phyloP scores from a whole-genome alignment of 2,888 invertebrate species.

The Aphodius sticticus region DNA sequence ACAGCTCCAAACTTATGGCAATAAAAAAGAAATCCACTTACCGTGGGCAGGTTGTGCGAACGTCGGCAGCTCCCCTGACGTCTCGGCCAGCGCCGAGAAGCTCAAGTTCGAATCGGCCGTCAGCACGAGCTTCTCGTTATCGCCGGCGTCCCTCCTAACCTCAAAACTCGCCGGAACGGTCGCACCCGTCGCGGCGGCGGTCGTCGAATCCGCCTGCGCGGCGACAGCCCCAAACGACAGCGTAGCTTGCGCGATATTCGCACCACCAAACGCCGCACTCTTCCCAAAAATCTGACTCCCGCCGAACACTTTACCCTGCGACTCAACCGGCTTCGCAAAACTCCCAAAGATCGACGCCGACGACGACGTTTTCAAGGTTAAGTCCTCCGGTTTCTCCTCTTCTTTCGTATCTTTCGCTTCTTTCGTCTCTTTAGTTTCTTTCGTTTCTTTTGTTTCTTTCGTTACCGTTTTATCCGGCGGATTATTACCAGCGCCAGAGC shows the following conservation, averaged over 20 bases:
- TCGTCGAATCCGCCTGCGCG: slow-evolving; percentile 10
- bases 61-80: slow-evolving; percentile 39
- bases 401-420: background rate
- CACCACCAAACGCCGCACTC: background rate
- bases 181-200: background rate
- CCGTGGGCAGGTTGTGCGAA: slow-evolving; percentile 35
- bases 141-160: background rate
- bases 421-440: background rate
- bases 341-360: background rate
- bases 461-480: slow-evolving; percentile 18
- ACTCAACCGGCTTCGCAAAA: background rate
- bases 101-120: slow-evolving; percentile 53
- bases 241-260: slow-evolving; percentile 13
- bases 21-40: slow-evolving; percentile 15
- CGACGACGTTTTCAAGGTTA: background rate
- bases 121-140: slow-evolving; percentile 43
- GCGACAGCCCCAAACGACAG: slow-evolving; percentile 7
- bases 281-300: background rate
- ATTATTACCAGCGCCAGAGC: slow-evolving; percentile 5
- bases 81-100: slow-evolving; percentile 57
- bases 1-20: too few relatives aligned
- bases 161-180: background rate
- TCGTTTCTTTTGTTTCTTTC: background rate
- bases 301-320: background rate
- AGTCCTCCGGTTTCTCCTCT: background rate